These are phyloP conservation scores for Ammospiza nelsoni DNA, from an alignment of 2,113 vertebrate genomes.

Conservation along the genomic window DNA sequence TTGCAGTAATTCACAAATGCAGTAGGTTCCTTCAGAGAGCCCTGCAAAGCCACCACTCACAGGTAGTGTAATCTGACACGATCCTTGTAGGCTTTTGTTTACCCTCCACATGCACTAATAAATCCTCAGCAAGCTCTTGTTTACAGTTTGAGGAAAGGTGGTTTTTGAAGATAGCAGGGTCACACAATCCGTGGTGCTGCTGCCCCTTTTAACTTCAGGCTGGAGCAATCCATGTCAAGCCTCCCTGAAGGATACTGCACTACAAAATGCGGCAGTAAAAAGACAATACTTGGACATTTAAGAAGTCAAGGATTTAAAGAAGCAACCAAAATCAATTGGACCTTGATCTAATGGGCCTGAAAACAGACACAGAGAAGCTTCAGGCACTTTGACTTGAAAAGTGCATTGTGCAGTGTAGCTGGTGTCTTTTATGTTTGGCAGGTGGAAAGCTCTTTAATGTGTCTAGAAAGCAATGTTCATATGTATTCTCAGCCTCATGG, in stretches of 20 bases:
- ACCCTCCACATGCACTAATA: slow-evolving; percentile 39
- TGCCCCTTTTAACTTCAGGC: not conserved
- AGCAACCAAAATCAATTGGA: not conserved
- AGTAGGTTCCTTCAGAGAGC: not conserved
- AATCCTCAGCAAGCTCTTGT: slow-evolving; percentile 51
- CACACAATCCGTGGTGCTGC: not conserved
- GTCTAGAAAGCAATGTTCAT: not conserved
- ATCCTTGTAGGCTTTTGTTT: slow-evolving; percentile 45
- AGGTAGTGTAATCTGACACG: slow-evolving; percentile 23
- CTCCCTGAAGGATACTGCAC: not conserved
- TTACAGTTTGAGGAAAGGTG: slow-evolving; percentile 44
- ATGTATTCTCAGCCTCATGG: not conserved
- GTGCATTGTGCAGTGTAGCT: not conserved
- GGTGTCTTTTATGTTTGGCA: not conserved
- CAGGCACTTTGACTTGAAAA: not conserved
- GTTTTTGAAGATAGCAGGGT: slow-evolving; percentile 31
- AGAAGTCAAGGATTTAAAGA: slow-evolving; percentile 30
- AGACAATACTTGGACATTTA: slow-evolving; percentile 15
- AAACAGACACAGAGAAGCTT: not conserved
- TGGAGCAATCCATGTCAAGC: not conserved
- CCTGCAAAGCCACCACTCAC: not conserved
- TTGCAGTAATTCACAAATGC: not conserved
- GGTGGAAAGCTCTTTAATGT: not conserved
- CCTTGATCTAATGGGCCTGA: not conserved
- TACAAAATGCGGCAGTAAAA: slow-evolving; percentile 17